Base-by-base conservation (phyloP, 2,888 invertebrate species). In the Nemurella pictetii region DNA sequence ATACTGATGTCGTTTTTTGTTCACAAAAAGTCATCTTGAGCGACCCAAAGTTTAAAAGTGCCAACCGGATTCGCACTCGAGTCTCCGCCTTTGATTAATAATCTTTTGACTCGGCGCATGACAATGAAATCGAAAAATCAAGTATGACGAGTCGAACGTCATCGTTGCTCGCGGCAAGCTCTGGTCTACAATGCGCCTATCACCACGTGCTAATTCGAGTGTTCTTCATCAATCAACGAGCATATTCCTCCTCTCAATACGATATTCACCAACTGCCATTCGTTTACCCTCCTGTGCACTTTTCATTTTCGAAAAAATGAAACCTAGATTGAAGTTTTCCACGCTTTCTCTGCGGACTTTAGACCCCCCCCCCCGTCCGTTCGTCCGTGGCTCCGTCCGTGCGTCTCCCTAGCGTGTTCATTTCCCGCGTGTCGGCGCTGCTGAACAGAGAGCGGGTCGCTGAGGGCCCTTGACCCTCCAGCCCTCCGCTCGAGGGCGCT, bases 401-500 rank as follows among this genome's bases (percentile, higher is more conserved):
- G 72, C 5, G 55, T 27, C 83, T 55, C 28, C 27, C 81, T 5
- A 5, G n/a, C 83, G 29, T 20, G 35, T 26, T 78, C 84, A 0
- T 26, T 78, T 29, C 15, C 28, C 75, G 26, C 0, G 25, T 72
- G 27, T 20, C 73, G 30, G 20, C 75, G 73, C 27, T n/a, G 28
- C 25, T 20, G 74, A 30, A 25, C 82, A 15, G 30, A 12, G 82
- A 15, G 82, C 32, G 55, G 26, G 83, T 75, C 74, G 75, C 20
- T 78, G 80, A 84, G 85, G 30, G 83, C 85, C 30, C 84, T 86
- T 86, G 85, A 85, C 86, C 85, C 86, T 83, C 81, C 83, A 84
- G 83, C 86, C 83, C 86, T 86, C 85, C 80, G 30, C 85, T 85
- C 81, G 84, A 85, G 85, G 75, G 80, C 85, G 78, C 85, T 75